Evolutionary conservation across 2,888 invertebrate species (phyloP).

Genomic region (Eremobia ochroleuca): DNA sequence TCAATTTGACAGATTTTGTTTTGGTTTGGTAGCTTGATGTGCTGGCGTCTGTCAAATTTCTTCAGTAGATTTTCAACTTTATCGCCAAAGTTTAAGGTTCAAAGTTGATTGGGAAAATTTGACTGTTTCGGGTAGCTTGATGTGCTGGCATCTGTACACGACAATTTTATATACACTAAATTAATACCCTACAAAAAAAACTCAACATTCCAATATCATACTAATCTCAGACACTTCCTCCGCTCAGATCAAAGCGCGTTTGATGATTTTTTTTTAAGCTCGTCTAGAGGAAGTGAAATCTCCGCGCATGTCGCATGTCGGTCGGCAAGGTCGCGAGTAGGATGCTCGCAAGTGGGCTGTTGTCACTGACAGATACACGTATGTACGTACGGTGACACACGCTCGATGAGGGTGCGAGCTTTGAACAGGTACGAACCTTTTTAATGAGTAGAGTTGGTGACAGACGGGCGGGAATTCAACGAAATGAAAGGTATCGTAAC

Average conservation of each 20-base stretch:
- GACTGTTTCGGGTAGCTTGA: too few relatives aligned
- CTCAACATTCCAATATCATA: conserved; percentile 8
- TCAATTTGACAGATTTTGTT: too few relatives aligned
- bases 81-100: too few relatives aligned
- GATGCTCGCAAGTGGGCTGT: conserved; percentile 88
- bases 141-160: not conserved
- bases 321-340: conserved; percentile 89
- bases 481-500: too few relatives aligned
- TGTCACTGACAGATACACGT: conserved; percentile 70
- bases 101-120: too few relatives aligned
- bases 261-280: conserved; percentile 68
- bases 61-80: too few relatives aligned
- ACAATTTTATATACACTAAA: not conserved
- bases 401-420: conserved; percentile 58
- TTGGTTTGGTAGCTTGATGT: too few relatives aligned
- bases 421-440: too few relatives aligned
- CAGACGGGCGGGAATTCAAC: too few relatives aligned
- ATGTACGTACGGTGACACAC: conserved; percentile 62
- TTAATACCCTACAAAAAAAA: not conserved
- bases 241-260: conserved; percentile 66
- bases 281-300: conserved; percentile 87
- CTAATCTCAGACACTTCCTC: conserved; percentile 22
- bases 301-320: conserved; percentile 80
- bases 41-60: too few relatives aligned
- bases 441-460: too few relatives aligned